Conservation (phyloP, 1,140 invertebrate species). For the Tetraneura akinire region DNA sequence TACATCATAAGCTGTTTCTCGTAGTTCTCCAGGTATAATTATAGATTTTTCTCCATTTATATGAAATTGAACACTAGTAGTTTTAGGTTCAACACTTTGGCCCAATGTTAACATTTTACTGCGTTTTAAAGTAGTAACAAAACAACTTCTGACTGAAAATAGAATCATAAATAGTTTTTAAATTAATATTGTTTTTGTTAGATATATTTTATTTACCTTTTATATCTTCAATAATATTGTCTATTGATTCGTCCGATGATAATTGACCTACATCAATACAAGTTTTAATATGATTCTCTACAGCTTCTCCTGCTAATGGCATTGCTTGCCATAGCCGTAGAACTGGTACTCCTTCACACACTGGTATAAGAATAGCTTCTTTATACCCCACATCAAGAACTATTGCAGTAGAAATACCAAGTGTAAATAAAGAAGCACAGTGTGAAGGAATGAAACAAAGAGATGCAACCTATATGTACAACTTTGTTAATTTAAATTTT, state of each 20-base stretch:
- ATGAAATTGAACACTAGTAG: slow-evolving; percentile 73
- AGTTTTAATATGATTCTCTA: slow-evolving; percentile 61
- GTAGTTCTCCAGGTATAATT: slow-evolving; percentile 69
- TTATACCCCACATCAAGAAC: slow-evolving; percentile 86
- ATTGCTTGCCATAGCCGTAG: slow-evolving; percentile 78
- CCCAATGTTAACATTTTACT: slow-evolving; percentile 65
- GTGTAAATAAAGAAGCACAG: slow-evolving; percentile 74
- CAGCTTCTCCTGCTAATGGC: slow-evolving; percentile 69
- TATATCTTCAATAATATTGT: slow-evolving; percentile 52
- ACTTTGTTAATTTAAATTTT: too few species aligned
- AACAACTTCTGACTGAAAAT: slow-evolving; percentile 68
- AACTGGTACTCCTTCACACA: slow-evolving; percentile 82
- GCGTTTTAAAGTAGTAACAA: slow-evolving; percentile 76
- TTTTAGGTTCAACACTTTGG: slow-evolving; percentile 57
- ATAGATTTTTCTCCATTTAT: slow-evolving; percentile 65
- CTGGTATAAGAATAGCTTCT: slow-evolving; percentile 79
- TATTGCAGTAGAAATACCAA: slow-evolving; percentile 76
- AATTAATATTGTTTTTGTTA: neutral
- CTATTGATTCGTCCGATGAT: slow-evolving; percentile 1
- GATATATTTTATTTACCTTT: slow-evolving; percentile 37
- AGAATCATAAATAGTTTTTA: slow-evolving; percentile 13
- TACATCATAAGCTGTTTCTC: slow-evolving; percentile 79
- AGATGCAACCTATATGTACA: slow-evolving; percentile 63
- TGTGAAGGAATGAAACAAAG: slow-evolving; percentile 77
- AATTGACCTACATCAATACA: slow-evolving; percentile 12